Conservation (phyloP, 2,113 vertebrate species). For the Xenopus tropicalis region DNA sequence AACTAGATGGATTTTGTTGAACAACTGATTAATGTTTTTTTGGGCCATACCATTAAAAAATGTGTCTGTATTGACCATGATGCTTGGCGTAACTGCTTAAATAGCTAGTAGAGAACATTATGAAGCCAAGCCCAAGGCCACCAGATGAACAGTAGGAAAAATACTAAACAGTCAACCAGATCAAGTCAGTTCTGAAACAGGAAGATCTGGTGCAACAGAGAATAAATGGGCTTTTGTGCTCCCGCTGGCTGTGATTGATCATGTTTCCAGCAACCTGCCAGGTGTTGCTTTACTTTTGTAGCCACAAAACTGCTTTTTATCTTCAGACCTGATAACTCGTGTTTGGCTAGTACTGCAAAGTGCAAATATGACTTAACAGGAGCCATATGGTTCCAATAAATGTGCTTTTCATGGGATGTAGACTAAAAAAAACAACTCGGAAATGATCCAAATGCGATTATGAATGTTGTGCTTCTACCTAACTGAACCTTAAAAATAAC, state of each 20-base stretch:
- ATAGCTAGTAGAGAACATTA: too few relatives aligned
- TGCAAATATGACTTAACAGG: not conserved
- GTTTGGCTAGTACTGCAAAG: not conserved
- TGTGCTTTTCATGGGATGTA: not conserved
- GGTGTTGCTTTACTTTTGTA: not conserved
- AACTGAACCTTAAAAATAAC: too few relatives aligned
- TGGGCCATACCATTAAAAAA: too few relatives aligned
- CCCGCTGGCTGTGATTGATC: not conserved
- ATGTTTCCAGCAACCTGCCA: not conserved
- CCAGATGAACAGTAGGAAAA: too few relatives aligned
- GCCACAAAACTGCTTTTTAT: constrained; percentile 2
- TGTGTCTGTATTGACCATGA: too few relatives aligned
- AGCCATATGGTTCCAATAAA: not conserved
- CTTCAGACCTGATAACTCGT: not conserved
- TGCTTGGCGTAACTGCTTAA: too few relatives aligned
- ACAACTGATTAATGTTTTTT: too few relatives aligned
- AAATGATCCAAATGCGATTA: too few relatives aligned
- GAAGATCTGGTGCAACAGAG: not conserved
- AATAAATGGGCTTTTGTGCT: not conserved
- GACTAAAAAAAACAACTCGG: not conserved
- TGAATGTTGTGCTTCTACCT: too few relatives aligned
- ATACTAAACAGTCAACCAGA: too few relatives aligned
- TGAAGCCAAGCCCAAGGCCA: too few relatives aligned
- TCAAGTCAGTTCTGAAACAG: not conserved
- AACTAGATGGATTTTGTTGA: too few relatives aligned